These are phyloP conservation scores for Drosophila pseudoananassae DNA, from an alignment of 1,140 invertebrate species.

Conservation along the genomic window DNA sequence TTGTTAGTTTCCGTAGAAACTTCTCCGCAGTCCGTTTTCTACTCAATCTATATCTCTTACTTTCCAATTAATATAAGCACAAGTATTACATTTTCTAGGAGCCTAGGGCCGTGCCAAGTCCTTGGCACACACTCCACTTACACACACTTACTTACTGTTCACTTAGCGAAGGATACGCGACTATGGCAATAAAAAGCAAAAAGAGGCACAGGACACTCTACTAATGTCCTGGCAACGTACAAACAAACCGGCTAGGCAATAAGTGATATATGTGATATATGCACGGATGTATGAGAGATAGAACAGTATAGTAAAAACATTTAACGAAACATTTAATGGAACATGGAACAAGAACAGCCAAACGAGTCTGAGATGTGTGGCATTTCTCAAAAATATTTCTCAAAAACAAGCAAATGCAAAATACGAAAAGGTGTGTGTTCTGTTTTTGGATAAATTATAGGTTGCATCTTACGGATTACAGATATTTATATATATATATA, in stretches of 20 bases:
- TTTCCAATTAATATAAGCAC: neutral
- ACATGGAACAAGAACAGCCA: slow-evolving; percentile 62
- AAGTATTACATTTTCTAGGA: slow-evolving; percentile 3
- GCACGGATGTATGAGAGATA: slow-evolving; percentile 14
- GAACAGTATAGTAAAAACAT: slow-evolving; percentile 2
- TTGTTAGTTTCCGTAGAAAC: neutral
- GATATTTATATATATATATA: slow-evolving; percentile 33
- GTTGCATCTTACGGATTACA: slow-evolving; percentile 34
- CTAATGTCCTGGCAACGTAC: slow-evolving; percentile 34
- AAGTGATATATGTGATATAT: slow-evolving; percentile 17
- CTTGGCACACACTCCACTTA: slow-evolving; percentile 11
- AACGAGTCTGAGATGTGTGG: slow-evolving; percentile 35
- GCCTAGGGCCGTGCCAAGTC: slow-evolving; percentile 3
- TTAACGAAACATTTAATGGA: slow-evolving; percentile 41
- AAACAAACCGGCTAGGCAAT: slow-evolving; percentile 34
- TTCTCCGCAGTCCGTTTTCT: slow-evolving; percentile 22
- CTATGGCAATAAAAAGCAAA: slow-evolving; percentile 38
- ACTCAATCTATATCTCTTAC: slow-evolving; percentile 44
- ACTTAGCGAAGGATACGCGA: slow-evolving; percentile 24
- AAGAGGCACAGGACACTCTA: slow-evolving; percentile 43
- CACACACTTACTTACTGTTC: slow-evolving; percentile 56
- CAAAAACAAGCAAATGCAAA: slow-evolving; percentile 73
- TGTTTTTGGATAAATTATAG: slow-evolving; percentile 28
- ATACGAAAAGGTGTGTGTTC: slow-evolving; percentile 33
- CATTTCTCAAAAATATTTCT: slow-evolving; percentile 38